These are phyloP conservation scores for Onychomys leucogaster DNA, from an alignment of 2,797 vertebrate species.

Conservation along the genomic window DNA sequence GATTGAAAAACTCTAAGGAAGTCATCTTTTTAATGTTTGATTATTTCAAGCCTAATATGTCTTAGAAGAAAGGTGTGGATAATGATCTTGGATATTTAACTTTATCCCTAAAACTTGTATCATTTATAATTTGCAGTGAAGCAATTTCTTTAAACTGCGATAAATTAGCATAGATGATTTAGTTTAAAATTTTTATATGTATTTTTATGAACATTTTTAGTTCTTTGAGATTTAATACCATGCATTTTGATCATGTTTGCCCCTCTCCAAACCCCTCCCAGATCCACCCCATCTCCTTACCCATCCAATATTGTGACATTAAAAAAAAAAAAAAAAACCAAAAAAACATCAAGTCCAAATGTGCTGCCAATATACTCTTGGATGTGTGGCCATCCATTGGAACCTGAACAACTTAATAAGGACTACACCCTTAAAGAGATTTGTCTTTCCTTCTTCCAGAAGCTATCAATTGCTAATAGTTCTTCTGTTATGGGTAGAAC, in stretches of 20 bases:
- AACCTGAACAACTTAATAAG: background rate
- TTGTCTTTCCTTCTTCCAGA: background rate
- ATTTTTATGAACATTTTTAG: background rate
- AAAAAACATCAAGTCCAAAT: too few relatives aligned
- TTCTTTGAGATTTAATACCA: background rate
- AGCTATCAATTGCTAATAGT: background rate
- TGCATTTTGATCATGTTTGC: background rate
- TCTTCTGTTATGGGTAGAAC: background rate
- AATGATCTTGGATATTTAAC: slow-evolving; percentile 14
- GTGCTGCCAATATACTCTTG: too few relatives aligned
- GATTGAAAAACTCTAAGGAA: slow-evolving; percentile 55
- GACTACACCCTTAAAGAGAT: background rate
- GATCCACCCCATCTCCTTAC: too few relatives aligned
- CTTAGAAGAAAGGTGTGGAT: background rate
- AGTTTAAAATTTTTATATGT: background rate
- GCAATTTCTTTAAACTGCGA: slow-evolving; percentile 30
- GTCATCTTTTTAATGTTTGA: slow-evolving; percentile 47
- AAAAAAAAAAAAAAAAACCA: too few relatives aligned
- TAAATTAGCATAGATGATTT: slow-evolving; percentile 30
- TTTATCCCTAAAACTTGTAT: slow-evolving; percentile 29
- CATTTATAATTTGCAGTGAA: slow-evolving; percentile 10
- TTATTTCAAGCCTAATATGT: slow-evolving; percentile 31
- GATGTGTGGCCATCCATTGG: background rate
- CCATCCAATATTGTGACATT: too few relatives aligned
- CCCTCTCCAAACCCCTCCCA: too few relatives aligned